Evolutionary conservation across 2,113 vertebrate genomes (phyloP).

Genomic region (Xiphophorus hellerii): DNA sequence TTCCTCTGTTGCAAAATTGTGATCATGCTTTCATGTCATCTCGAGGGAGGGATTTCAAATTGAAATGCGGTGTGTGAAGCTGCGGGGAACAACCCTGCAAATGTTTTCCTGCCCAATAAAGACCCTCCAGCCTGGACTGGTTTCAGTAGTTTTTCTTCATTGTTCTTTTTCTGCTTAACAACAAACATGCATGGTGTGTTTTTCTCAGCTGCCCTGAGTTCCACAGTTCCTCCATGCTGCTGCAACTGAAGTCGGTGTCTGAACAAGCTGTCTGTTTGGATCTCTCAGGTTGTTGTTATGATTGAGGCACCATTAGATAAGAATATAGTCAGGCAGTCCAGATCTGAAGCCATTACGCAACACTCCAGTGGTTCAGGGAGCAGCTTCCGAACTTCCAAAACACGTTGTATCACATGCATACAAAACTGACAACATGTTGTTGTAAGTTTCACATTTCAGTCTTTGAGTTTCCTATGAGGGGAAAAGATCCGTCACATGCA

Average conservation of each 20-base stretch:
- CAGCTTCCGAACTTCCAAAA: slow-evolving; percentile 37
- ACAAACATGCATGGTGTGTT: background rate
- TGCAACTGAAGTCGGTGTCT: slow-evolving; percentile 16
- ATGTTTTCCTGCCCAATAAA: slow-evolving; percentile 24
- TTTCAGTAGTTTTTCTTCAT: background rate
- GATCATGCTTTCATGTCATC: slow-evolving; percentile 48
- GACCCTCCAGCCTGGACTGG: background rate
- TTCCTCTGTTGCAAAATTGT: slow-evolving; percentile 56
- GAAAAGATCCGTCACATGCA: background rate
- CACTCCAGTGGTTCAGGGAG: slow-evolving; percentile 27
- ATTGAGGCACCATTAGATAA: slow-evolving; percentile 49
- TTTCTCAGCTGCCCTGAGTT: slow-evolving; percentile 2
- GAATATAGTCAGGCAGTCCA: slow-evolving; percentile 38
- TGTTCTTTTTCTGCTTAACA: background rate
- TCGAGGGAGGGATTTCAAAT: slow-evolving; percentile 42
- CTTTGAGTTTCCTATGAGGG: background rate
- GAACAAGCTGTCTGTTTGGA: slow-evolving; percentile 48
- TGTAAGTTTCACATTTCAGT: slow-evolving; percentile 32
- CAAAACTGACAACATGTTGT: slow-evolving; percentile 61
- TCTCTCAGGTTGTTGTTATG: slow-evolving; percentile 29
- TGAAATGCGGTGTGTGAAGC: slow-evolving; percentile 31
- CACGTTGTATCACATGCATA: background rate
- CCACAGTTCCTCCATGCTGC: slow-evolving; percentile 32
- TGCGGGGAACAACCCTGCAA: slow-evolving; percentile 8
- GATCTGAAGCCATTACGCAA: slow-evolving; percentile 48